Evolutionary conservation across 2,797 vertebrate genomes (phyloP).

Genomic region (Sebastes aleutianus): DNA sequence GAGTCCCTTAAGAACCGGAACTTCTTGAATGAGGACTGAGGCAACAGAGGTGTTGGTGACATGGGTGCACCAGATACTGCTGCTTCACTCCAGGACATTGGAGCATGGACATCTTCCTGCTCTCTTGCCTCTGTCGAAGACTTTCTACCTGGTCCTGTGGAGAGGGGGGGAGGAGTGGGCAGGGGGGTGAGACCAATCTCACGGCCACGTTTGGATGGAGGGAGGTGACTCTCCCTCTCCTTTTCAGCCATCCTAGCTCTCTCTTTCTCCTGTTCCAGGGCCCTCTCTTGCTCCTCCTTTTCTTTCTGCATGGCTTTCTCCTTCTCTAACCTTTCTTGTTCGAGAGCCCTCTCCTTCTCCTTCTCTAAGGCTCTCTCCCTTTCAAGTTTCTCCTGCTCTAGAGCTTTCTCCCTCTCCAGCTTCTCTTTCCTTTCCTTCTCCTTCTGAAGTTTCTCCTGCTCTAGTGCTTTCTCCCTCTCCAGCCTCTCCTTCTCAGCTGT

Average conservation of each 20-base stretch:
- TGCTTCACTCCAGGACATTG: conserved; percentile 35
- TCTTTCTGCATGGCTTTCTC: conserved; percentile 57
- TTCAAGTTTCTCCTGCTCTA: conserved; percentile 45
- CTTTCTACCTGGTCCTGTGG: conserved; percentile 62
- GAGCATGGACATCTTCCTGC: conserved; percentile 46
- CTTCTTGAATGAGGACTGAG: conserved; percentile 79
- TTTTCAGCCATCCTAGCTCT: conserved; percentile 57
- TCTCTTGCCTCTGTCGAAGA: conserved; percentile 52
- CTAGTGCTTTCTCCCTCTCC: neutral
- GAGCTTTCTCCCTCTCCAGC: conserved; percentile 41
- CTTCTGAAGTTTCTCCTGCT: conserved; percentile 1
- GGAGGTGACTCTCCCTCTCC: conserved; percentile 71
- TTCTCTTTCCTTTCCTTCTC: conserved; percentile 43
- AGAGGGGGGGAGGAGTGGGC: conserved; percentile 59
- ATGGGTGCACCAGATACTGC: conserved; percentile 43
- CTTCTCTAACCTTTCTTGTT: conserved; percentile 48
- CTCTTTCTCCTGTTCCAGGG: conserved; percentile 51
- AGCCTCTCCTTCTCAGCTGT: conserved; percentile 47
- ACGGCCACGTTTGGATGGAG: conserved; percentile 72
- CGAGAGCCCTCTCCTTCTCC: conserved; percentile 39
- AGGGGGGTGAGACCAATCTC: conserved; percentile 68
- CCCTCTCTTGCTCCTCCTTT: conserved; percentile 46
- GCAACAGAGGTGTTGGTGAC: conserved; percentile 58
- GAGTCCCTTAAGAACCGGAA: conserved; percentile 76
- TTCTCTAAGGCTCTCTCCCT: conserved; percentile 37